A percentile compares a stretch with the other conserved stretches of the same genome.
Conservation (phyloP, 1,140 invertebrate genomes). For the Trichonephila clavipes region DNA sequence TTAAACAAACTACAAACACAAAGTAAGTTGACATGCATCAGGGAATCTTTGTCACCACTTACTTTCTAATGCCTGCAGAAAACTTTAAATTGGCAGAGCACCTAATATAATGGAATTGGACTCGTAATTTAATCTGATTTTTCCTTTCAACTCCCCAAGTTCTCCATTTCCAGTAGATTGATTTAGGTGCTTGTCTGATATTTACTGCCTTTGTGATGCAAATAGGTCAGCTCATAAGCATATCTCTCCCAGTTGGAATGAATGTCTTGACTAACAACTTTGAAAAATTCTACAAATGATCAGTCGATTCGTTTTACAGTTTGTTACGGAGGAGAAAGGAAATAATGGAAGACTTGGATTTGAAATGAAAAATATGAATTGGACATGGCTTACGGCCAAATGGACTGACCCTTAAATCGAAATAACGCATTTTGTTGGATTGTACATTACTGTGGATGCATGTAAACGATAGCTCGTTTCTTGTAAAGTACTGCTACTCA, state of each 20-base stretch:
- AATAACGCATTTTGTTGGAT: neutral
- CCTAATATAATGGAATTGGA: neutral
- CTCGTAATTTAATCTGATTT: constrained; percentile 14
- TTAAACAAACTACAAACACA: neutral
- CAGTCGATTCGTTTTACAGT: neutral
- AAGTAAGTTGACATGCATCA: neutral
- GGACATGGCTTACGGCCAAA: neutral
- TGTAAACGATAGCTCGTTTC: neutral
- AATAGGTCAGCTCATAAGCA: constrained; percentile 26
- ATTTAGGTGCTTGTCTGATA: constrained; percentile 19
- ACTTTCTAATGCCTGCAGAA: neutral
- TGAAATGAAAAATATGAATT: neutral
- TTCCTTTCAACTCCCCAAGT: neutral
- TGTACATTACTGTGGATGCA: neutral
- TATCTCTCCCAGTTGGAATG: neutral
- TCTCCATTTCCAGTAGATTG: neutral
- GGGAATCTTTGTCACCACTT: neutral
- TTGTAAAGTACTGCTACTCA: neutral
- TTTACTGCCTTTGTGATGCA: constrained; percentile 25
- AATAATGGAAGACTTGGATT: neutral
- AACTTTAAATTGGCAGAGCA: neutral
- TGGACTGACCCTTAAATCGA: constrained; percentile 5
- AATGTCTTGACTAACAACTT: constrained; percentile 20
- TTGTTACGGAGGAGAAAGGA: neutral
- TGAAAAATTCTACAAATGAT: neutral